Base-by-base conservation (phyloP, 2,888 invertebrate species). In the Orthosia incerta region DNA sequence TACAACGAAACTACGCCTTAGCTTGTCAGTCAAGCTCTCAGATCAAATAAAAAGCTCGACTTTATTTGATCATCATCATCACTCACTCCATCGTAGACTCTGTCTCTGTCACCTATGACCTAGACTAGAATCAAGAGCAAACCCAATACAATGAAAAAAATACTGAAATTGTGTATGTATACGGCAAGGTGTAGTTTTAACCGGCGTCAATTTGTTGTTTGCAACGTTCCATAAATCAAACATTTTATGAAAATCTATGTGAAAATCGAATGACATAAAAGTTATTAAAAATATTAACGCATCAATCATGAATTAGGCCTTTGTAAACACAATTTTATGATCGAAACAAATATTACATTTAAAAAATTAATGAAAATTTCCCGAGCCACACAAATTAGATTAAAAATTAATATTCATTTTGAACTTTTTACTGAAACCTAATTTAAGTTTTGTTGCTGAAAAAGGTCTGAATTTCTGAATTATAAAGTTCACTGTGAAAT, bases 341-440 rank as follows among this genome's bases (percentile, higher is more conserved):
- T 80, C n/a, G 45, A 71, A 76, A 76, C 45, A 15, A 39, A 39
- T 61, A 61, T 57, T 45, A 67, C 20, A 61, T 68, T 76, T 59
- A 1, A 64, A n/a, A 61, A 46, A 31, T 48, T 57, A 16, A 79
- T 75, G 39, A 67, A 75, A 79, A 61, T 9, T 4, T 50, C 23
- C 5, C n/a, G 18, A 20, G 55, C 46, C 23, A 39, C 45, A 4
- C 45, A 60, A 63, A 70, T 66, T 63, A 13, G 50, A 66, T 79
- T 70, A 74, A 63, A 74, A 62, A 79, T 74, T 79, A 57, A 79
- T 65, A 65, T 74, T 57, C 26, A 79, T 65, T 69, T 74, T 74
- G 46, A 55, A 57, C 48, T 66, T 77, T 76, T 57, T 48, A 53
- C 56, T 56, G 23, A 55, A 79, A 67, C 46, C 23, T 64, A 73